Conservation (phyloP, 2,797 vertebrate genomes). For the Protonibea diacanthus region DNA sequence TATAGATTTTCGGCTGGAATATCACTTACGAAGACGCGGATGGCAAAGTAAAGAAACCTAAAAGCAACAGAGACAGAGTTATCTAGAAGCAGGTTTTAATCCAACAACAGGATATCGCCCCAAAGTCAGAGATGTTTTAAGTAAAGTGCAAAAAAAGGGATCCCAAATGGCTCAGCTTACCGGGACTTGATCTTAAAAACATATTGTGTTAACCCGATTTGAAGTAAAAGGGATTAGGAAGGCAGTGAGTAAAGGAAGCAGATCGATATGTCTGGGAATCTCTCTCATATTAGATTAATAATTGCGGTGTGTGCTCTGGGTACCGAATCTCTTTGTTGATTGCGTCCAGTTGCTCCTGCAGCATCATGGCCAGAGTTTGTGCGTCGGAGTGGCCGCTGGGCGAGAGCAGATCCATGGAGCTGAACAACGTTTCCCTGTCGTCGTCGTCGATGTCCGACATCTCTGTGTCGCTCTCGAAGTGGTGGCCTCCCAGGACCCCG, state of each 20-base stretch:
- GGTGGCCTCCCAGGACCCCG: conserved; percentile 91
- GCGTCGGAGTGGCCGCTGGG: conserved; percentile 97
- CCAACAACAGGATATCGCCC: background rate
- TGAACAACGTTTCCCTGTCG: conserved; percentile 96
- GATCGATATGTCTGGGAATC: conserved; percentile 36
- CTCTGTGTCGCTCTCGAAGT: conserved; percentile 98
- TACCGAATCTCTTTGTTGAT: conserved; percentile 99
- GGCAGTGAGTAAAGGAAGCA: conserved; percentile 3
- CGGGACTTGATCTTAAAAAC: conserved; percentile 4
- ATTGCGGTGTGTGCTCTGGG: background rate
- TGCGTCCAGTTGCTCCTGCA: conserved; percentile 98
- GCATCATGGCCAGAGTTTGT: conserved; percentile 99
- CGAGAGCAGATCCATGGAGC: conserved; percentile 98
- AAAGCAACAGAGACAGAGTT: background rate
- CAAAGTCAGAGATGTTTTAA: background rate
- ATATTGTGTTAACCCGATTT: conserved; percentile 12
- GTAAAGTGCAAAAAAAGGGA: conserved; percentile 3
- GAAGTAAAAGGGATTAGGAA: conserved; percentile 33
- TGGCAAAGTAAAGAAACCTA: background rate
- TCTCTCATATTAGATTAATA: conserved; percentile 9
- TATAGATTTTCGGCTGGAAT: background rate
- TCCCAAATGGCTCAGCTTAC: conserved; percentile 7
- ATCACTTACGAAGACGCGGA: background rate
- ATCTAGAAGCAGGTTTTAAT: background rate
- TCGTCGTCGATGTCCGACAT: conserved; percentile 99